A percentile compares a stretch with the other conserved stretches of the same genome.
Conservation (phyloP, 64 coral and sea anemone species). For the Montipora sp. region DNA sequence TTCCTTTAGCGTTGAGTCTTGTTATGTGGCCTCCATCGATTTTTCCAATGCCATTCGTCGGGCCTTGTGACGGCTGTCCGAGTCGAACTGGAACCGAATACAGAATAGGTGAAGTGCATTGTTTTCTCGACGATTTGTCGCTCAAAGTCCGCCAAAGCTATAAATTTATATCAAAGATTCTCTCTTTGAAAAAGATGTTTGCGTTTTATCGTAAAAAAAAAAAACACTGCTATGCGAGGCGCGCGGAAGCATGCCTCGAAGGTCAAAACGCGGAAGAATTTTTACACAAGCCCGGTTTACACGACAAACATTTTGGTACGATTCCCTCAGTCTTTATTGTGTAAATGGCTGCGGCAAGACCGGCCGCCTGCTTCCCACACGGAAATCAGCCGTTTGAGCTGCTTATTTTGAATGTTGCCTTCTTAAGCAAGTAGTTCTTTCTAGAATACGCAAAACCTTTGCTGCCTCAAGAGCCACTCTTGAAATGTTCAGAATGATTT, state of each 20-base stretch:
- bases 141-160: not conserved
- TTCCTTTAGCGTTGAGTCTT: not conserved
- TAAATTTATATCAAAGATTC: not conserved
- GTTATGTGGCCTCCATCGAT: not conserved
- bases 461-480: constrained; percentile 7
- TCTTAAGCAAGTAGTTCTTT: constrained; percentile 11
- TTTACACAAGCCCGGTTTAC: not conserved
- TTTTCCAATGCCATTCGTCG: not conserved
- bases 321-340: too few relatives aligned
- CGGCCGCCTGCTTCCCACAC: not conserved
- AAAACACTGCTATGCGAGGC: not conserved
- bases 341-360: not conserved
- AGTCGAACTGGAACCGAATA: not conserved
- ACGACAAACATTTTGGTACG: too few relatives aligned
- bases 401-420: not conserved
- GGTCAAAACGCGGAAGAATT: not conserved
- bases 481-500: not conserved
- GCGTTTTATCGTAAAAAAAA: not conserved
- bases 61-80: not conserved
- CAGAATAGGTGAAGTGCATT: not conserved
- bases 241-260: not conserved
- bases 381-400: not conserved
- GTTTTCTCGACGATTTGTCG: not conserved
- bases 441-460: constrained; percentile 27
- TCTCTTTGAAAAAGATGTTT: not conserved